Percentiles rank a stretch among this genome's conserved stretches.
Evolutionary conservation across 2,113 vertebrate genomes (phyloP).

Genomic region (Rostratula benghalensis): DNA sequence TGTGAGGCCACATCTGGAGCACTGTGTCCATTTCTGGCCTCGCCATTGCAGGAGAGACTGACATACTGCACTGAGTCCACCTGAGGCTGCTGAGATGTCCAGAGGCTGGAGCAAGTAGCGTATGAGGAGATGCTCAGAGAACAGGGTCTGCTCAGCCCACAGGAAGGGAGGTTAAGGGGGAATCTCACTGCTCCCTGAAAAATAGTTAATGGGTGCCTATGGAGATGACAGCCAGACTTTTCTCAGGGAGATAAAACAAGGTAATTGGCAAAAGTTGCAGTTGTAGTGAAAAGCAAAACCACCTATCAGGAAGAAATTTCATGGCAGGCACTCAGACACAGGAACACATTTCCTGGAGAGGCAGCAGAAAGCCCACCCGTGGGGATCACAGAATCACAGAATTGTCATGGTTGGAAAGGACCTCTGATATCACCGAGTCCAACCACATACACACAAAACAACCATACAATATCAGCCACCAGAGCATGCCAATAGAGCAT

Average conservation of each 20-base stretch:
- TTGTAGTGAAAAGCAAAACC: background rate
- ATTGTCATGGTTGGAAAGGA: too few species aligned
- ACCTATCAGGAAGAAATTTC: background rate
- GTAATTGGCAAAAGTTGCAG: background rate
- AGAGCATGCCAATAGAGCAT: too few species aligned
- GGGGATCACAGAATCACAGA: background rate
- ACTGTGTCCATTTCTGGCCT: background rate
- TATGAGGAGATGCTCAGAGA: background rate
- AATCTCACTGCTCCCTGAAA: background rate
- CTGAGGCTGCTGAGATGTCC: background rate
- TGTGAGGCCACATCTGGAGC: background rate
- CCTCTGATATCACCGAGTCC: too few species aligned
- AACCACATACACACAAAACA: too few species aligned
- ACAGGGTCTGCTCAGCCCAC: background rate
- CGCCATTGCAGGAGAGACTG: background rate
- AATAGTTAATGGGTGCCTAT: background rate
- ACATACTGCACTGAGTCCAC: background rate
- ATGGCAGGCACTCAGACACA: background rate
- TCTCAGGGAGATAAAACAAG: background rate
- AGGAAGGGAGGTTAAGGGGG: background rate
- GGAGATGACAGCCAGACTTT: background rate
- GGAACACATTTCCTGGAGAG: background rate
- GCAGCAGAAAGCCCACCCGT: background rate
- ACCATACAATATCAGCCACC: too few species aligned
- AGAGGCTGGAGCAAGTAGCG: fast-evolving